Conservation (phyloP, 2,113 vertebrate species). For the Pelvicachromis taeniatus region DNA sequence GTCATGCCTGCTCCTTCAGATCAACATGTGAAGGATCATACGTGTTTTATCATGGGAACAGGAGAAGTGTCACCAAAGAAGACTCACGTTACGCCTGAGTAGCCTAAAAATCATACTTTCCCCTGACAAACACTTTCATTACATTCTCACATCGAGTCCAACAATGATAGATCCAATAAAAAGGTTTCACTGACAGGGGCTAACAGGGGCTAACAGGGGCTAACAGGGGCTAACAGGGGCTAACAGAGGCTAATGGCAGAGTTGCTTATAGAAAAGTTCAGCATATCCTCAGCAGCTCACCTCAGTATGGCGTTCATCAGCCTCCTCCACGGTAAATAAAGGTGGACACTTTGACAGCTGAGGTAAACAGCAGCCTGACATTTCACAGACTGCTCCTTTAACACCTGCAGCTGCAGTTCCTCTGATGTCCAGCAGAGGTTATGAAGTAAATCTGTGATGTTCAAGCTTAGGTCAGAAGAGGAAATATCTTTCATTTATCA, state of each 20-base stretch:
- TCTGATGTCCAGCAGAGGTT: background rate
- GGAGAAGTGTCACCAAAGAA: background rate
- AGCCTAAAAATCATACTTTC: too few relatives aligned
- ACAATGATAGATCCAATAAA: too few relatives aligned
- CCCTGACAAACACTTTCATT: too few relatives aligned
- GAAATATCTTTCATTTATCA: background rate
- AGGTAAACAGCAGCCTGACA: background rate
- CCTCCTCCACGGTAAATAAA: background rate
- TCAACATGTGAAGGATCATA: background rate
- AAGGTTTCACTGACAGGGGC: too few relatives aligned
- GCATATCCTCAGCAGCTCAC: background rate
- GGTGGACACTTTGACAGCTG: background rate
- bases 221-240: too few relatives aligned
- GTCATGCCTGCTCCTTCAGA: background rate
- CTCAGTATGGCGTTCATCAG: background rate
- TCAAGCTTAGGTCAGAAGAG: background rate
- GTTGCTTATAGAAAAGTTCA: background rate
- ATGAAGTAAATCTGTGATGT: background rate
- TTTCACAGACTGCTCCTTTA: background rate
- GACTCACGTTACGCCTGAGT: too few relatives aligned
- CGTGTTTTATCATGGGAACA: background rate
- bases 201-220: too few relatives aligned
- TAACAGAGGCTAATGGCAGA: background rate
- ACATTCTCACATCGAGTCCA: too few relatives aligned
- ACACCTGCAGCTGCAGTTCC: background rate